phyloP scores from a whole-genome alignment of 2,797 vertebrate genomes.

The Myiothlypis chrysogaster region DNA sequence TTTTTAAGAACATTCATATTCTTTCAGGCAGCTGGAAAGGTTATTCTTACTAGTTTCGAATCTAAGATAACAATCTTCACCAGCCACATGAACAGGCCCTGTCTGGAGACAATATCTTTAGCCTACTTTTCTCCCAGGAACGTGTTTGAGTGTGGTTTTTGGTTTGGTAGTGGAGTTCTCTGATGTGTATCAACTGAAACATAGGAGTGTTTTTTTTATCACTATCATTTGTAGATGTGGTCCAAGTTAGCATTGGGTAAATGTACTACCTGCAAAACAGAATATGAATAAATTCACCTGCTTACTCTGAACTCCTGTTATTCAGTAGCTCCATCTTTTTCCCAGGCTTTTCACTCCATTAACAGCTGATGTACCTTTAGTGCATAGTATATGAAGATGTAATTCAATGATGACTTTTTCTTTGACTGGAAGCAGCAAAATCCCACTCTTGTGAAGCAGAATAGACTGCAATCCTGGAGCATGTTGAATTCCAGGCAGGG shows the following conservation, averaged over 20 bases:
- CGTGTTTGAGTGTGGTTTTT: conserved; percentile 39
- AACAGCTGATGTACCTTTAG: background rate
- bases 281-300: conserved; percentile 66
- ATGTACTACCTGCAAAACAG: background rate
- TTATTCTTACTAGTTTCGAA: conserved; percentile 46
- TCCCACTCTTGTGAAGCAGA: background rate
- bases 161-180: conserved; percentile 51
- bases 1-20: conserved; percentile 40
- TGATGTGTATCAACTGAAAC: conserved; percentile 58
- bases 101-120: conserved; percentile 60
- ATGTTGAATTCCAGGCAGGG: background rate
- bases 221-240: conserved; percentile 58
- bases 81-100: conserved; percentile 58
- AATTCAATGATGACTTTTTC: background rate
- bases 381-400: background rate
- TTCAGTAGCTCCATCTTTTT: background rate
- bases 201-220: conserved; percentile 47
- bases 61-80: conserved; percentile 55
- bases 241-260: conserved; percentile 37
- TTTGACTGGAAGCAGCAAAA: background rate
- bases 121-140: conserved; percentile 44
- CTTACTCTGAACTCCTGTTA: background rate
- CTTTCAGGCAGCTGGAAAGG: conserved; percentile 33
- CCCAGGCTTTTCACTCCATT: background rate
- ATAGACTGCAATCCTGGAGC: background rate